Conservation (phyloP, 2,797 vertebrate genomes). For the Sebastes reedi region DNA sequence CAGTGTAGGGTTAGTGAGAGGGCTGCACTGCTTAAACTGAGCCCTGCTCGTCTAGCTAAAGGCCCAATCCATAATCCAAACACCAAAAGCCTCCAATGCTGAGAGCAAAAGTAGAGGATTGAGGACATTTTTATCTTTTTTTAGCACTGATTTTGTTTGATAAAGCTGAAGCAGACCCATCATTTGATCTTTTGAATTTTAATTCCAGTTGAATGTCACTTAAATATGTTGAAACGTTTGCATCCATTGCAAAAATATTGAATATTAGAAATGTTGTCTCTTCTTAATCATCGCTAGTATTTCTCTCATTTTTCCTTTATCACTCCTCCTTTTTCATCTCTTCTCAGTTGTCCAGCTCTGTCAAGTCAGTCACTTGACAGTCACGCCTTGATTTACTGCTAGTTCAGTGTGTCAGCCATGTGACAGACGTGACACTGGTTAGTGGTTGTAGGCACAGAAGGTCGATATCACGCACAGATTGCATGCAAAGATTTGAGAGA, state of each 20-base stretch:
- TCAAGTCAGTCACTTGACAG: slow-evolving; percentile 11
- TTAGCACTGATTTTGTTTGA: neutral
- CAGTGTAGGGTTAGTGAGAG: slow-evolving; percentile 17
- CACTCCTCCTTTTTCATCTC: neutral
- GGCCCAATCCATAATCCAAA: slow-evolving; percentile 40
- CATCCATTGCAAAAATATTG: neutral
- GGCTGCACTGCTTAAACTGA: slow-evolving; percentile 38
- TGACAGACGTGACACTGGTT: slow-evolving; percentile 2
- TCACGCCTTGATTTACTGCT: neutral
- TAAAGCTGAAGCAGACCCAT: neutral
- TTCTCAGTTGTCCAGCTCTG: neutral
- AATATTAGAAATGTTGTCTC: neutral
- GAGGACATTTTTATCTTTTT: neutral
- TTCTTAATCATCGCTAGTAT: neutral
- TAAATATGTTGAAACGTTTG: neutral
- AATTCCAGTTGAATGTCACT: neutral
- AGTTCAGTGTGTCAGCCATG: slow-evolving; percentile 31
- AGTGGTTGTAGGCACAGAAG: neutral
- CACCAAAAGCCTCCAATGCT: neutral
- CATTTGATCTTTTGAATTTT: neutral
- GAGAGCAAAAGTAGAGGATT: neutral
- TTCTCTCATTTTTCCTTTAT: neutral
- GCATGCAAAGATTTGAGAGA: neutral
- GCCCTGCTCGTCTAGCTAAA: slow-evolving; percentile 24
- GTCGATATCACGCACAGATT: neutral